Evolutionary conservation across 2,888 invertebrate genomes (phyloP), one percentile per base, ranked within the genome.

Genomic region (Polyommatus iphigenia): DNA sequence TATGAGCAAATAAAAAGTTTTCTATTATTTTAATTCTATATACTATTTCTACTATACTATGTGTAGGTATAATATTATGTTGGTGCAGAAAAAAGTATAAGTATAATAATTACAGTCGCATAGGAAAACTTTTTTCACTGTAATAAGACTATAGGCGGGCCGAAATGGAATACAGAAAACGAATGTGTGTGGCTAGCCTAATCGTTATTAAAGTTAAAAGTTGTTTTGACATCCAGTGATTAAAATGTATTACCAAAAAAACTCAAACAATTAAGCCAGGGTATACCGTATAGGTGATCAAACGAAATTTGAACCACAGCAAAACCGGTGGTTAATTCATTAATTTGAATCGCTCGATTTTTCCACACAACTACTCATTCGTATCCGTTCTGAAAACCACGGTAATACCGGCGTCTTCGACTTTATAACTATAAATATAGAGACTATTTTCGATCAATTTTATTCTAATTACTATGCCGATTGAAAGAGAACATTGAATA

Each of bases 261-360:
- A 67, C 57, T 72, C 15, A 72, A 76, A 73, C 76, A 76, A 79
- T 73, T 50, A 79, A 62, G 72, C 41, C 77, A 41, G 75, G 76
- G 78, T 67, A n/a, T n/a, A n/a, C n/a, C n/a, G n/a, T n/a, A 71
- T 73, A 50, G 71, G 76, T 76, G 77, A 79, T 80, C 78, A 80
- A 81, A 81, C 77, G 78, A 77, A 79, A 79, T 79, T 76, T 78
- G 71, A 76, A 76, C 81, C 81, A 79, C 81, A 80, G 83, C 82
- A 80, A 84, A 84, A 85, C 83, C 84, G 81, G 84, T 87, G 85
- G 83, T 86, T 86, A 86, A 85, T 88, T 87, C 86, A 88, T 88
- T 88, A 85, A 85, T 85, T 82, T 82, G 82, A 87, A 87, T 86
- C 84, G 84, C 82, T 81, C 83, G 81, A 81, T 81, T 79, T 79